Base-by-base conservation (phyloP, 2,888 invertebrate species). In the Polydrusus cervinus region DNA sequence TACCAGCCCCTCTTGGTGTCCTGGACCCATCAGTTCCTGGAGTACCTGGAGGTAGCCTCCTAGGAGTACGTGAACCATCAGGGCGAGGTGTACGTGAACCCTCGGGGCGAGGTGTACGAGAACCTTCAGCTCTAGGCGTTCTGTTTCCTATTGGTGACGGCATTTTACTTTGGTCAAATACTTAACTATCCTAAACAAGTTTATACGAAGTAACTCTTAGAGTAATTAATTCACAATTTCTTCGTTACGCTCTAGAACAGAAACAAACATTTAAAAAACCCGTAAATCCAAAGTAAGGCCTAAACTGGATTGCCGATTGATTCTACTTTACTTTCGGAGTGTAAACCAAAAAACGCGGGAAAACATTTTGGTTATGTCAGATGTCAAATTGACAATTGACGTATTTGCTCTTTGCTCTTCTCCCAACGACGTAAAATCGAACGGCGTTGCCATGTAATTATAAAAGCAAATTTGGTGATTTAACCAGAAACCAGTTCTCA, bases 71-170 rank as follows among this genome's bases (percentile, higher is more conserved):
- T 57, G 57, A 49, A 43, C 60, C 74, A 47, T 75, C 78, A n/a
- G 62, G 66, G 30, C 78, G 68, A 38, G 80, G 80, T 10, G 80
- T 80, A 61, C 75, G 38, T 40, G 79, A 75, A 14, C 78, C 78
- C 69, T 75, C 77, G 11, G 62, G 66, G 30, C 78, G 68, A 40
- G 80, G 80, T 8, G 80, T 80, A 61, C 75, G 38, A 47, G 79
- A 75, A n/a, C 78, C 78, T 70, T 60, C 71, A 18, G 64, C 61
- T 65, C 60, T 43, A 16, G 76, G 76, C 13, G 76, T 70, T 30
- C 47, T 20, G 38, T 74, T 74, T 11, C 72, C 77, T 8, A 25
- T 61, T 60, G 79, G 79, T 14, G 79, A 78, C 9, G 79, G 71
- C 79, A 79, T 79, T 49, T 55, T 45, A 25, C 30, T 49, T 45